Percentiles rank a stretch among this genome's conserved stretches.
Conservation (phyloP, 2,888 invertebrate species). For the Cylloceria caligata region DNA sequence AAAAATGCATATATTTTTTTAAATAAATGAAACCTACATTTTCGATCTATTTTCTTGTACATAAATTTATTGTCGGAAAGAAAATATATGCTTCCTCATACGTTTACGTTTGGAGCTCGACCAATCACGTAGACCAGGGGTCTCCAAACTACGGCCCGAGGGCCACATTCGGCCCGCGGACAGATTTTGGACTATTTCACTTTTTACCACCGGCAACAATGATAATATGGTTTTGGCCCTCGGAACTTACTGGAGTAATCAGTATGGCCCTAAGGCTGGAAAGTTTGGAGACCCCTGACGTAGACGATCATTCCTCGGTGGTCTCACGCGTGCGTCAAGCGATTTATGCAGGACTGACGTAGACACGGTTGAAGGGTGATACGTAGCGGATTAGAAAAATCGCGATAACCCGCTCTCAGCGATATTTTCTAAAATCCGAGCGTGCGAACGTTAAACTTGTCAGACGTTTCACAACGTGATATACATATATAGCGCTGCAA, state of each 20-base stretch:
- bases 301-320: constrained; percentile 1
- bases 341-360: constrained; percentile 41
- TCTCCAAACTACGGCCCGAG: no score
- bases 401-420: constrained; percentile 24
- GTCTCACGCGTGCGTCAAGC: constrained; percentile 7
- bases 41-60: not conserved
- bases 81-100: not conserved
- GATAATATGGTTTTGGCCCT: no score
- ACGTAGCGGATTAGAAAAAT: constrained; percentile 26
- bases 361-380: constrained; percentile 48
- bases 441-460: constrained; percentile 24
- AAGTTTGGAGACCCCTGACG: no score
- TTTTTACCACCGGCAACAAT: no score
- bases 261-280: no score
- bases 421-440: constrained; percentile 33
- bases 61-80: not conserved
- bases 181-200: no score
- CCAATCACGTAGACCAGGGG: no score
- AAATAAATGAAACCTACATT: not conserved
- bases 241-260: no score
- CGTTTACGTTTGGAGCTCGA: not conserved
- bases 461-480: not conserved
- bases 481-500: not conserved
- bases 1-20: not conserved
- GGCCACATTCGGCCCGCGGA: no score